Evolutionary conservation across 2,888 invertebrate species (phyloP).

Genomic region (Mellilla xanthometata): DNA sequence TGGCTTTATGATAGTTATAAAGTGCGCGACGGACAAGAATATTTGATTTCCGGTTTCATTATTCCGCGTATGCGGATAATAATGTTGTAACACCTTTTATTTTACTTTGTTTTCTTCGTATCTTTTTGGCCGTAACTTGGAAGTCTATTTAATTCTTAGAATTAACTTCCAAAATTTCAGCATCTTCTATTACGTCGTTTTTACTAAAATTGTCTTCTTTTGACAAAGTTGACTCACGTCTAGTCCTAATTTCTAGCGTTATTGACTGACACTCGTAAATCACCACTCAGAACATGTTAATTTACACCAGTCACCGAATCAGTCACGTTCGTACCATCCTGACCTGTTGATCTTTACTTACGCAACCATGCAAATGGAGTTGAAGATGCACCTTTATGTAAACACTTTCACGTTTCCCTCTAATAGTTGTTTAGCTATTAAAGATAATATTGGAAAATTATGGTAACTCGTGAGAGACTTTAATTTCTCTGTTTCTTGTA

Average conservation of each 20-base stretch:
- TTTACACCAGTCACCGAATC: slow-evolving; percentile 44
- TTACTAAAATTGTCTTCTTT: neutral
- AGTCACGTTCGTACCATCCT: slow-evolving; percentile 35
- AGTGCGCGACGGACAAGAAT: no score
- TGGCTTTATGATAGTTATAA: no score
- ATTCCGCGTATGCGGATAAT: no score
- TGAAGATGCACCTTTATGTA: slow-evolving; percentile 69
- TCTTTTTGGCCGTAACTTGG: no score
- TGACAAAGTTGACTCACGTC: neutral
- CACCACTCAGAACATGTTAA: slow-evolving; percentile 36
- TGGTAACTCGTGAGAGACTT: slow-evolving; percentile 35
- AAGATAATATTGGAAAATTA: slow-evolving; percentile 34
- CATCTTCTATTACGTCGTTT: no score
- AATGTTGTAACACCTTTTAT: no score
- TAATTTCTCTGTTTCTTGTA: slow-evolving; percentile 9
- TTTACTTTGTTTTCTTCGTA: no score
- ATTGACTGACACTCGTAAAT: slow-evolving; percentile 21
- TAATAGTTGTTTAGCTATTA: slow-evolving; percentile 43
- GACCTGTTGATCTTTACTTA: slow-evolving; percentile 68
- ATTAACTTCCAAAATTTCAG: no score
- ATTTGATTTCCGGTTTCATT: no score
- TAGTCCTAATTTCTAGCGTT: no score
- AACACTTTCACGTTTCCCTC: slow-evolving; percentile 66
- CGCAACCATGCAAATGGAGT: slow-evolving; percentile 64
- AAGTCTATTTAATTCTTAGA: no score